Base-by-base conservation (phyloP, 2,797 vertebrate genomes). In the Eleutherodactylus coqui region DNA sequence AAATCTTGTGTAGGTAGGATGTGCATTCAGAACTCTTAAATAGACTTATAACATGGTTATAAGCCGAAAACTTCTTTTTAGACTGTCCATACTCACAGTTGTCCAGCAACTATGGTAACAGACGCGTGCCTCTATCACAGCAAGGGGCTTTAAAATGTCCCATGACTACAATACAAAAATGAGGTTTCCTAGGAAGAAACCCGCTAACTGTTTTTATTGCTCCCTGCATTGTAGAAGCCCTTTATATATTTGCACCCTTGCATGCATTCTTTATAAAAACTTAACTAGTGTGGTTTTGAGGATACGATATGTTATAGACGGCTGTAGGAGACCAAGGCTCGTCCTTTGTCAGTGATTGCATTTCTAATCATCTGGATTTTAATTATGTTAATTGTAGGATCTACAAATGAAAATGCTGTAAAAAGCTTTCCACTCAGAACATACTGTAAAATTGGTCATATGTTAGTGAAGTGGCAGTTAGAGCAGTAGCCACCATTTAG, bases 1-100 rank as follows among this genome's bases (percentile, higher is more conserved):
- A 60, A 41, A 58, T 73, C 47, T 83, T 36, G 60, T 72, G 81
- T 24, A 75, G 47, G 67, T 83, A 83, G 76, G 34, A 58, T 78
- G 34, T 58, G 21, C n/a, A 41, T n/a, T 55, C 24, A 53, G 24
- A n/a, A 70, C 1, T 38, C 8, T 79, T 27, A 29, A 41, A 81
- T 47, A 81, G 24, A 49, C 51, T n/a, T 11, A 51, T 36, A 69
- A 51, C 51, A 49, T 51, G 32, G n/a, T 72, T 72, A 38, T 29
- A 82, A 58, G 14, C 49, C 32, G n/a, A 60, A 58, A n/a, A 43
- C 45, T 72, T 1, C 80, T 55, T 19, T 29, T 83, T 41, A 43
- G 27, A 83, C 47, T n/a, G 27, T 45, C 62, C 8, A 24, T 69
- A 45, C 41, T 36, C 21, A 27, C 29, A 80, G 47, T 51, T 32